These are phyloP conservation scores for Clistopyga incitator DNA, from an alignment of 2,888 invertebrate genomes.

Conservation along the genomic window DNA sequence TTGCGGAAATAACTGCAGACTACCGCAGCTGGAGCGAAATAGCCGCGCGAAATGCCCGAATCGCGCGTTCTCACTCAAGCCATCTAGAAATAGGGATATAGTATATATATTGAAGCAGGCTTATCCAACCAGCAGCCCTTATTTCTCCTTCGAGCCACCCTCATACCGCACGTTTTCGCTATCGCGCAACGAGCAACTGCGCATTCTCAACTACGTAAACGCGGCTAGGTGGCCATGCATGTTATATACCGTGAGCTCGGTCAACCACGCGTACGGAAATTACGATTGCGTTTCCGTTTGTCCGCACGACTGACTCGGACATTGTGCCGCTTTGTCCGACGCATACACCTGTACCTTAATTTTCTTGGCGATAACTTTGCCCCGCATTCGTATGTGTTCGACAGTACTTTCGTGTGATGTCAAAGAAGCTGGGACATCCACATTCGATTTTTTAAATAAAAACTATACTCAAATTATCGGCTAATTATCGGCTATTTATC, in stretches of 20 bases:
- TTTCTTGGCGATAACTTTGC: not conserved
- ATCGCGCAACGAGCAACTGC: conserved; percentile 43
- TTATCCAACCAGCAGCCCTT: conserved; percentile 51
- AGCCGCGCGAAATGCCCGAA: conserved; percentile 43
- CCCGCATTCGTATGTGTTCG: conserved; percentile 22
- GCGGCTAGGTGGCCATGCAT: conserved; percentile 2
- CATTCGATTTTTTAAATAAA: no score
- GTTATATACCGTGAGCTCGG: conserved; percentile 9
- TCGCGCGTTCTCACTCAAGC: conserved; percentile 39
- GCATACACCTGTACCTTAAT: not conserved
- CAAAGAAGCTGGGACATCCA: no score
- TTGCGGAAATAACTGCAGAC: conserved; percentile 61
- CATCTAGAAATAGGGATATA: conserved; percentile 1
- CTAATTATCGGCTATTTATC: no score
- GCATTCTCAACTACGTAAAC: conserved; percentile 26
- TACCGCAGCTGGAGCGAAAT: conserved; percentile 37
- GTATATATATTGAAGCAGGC: conserved; percentile 23
- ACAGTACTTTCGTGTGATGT: no score
- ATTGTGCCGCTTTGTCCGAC: not conserved
- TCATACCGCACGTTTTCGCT: conserved; percentile 27
- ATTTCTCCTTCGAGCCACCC: conserved; percentile 36
- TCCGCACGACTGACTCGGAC: conserved; percentile 12
- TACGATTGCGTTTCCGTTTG: conserved; percentile 45
- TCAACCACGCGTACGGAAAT: conserved; percentile 40
- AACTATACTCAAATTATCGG: no score